phyloP scores from a whole-genome alignment of 1,140 invertebrate species.

The Thrips palmi region DNA sequence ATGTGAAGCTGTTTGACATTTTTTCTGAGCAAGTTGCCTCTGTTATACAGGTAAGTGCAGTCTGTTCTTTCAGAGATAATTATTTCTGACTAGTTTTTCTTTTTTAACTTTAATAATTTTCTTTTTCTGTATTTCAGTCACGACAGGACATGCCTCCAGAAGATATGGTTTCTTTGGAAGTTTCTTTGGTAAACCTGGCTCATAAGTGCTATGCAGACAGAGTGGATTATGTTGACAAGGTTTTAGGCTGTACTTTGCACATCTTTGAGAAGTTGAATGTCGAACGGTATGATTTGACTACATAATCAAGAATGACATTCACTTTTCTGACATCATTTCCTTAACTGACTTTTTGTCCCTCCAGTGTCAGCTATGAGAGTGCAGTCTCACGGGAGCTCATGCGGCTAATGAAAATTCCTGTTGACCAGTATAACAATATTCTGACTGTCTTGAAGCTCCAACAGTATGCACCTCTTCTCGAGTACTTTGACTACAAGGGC shows the following conservation, averaged over 20 bases:
- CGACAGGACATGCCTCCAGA: slow-evolving; percentile 87
- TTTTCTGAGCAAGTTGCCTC: slow-evolving; percentile 95
- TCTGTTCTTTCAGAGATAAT: too few species aligned
- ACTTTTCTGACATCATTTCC: too few species aligned
- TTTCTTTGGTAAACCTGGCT: slow-evolving; percentile 85
- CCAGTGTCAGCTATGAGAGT: slow-evolving; percentile 56
- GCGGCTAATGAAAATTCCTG: slow-evolving; percentile 81
- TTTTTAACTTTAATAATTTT: slow-evolving; percentile 5
- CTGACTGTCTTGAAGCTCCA: slow-evolving; percentile 66
- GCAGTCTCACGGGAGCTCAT: slow-evolving; percentile 80
- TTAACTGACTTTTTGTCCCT: slow-evolving; percentile 11
- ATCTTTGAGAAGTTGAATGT: slow-evolving; percentile 64
- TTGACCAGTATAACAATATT: slow-evolving; percentile 88
- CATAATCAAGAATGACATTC: too few species aligned
- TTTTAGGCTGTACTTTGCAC: slow-evolving; percentile 75
- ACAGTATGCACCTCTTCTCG: slow-evolving; percentile 68
- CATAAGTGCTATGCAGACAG: slow-evolving; percentile 91
- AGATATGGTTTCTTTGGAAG: slow-evolving; percentile 90
- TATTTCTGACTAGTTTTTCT: not conserved
- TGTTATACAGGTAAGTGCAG: slow-evolving; percentile 61
- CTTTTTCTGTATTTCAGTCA: slow-evolving; percentile 33
- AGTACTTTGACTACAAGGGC: slow-evolving; percentile 79
- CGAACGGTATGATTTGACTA: slow-evolving; percentile 54
- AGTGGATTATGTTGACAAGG: slow-evolving; percentile 90
- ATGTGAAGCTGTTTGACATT: slow-evolving; percentile 92